Conservation (phyloP, 2,113 vertebrate genomes). For the Carlito syrichta region DNA sequence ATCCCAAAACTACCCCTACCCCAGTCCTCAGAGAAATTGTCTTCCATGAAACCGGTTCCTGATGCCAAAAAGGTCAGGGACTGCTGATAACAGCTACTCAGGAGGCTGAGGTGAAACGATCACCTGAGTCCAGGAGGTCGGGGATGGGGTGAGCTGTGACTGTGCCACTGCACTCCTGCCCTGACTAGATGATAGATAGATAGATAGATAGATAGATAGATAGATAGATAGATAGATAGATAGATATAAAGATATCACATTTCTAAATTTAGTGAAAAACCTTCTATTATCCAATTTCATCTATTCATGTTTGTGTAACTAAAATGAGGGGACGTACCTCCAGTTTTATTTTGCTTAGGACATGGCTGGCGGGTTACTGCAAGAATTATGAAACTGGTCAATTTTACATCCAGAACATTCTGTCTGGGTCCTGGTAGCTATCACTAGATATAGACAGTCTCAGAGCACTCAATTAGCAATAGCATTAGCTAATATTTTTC, state of each 20-base stretch:
- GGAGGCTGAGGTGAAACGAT: too few relatives aligned
- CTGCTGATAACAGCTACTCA: too few relatives aligned
- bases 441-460: background rate
- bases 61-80: too few relatives aligned
- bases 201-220: too few relatives aligned
- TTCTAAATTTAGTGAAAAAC: conserved; percentile 36
- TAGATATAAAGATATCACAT: background rate
- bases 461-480: background rate
- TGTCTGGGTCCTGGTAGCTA: background rate
- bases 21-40: too few relatives aligned
- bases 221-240: too few relatives aligned
- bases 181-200: too few relatives aligned
- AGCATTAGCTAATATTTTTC: background rate
- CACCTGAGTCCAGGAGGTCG: too few relatives aligned
- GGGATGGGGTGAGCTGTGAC: too few relatives aligned
- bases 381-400: background rate
- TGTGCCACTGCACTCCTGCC: too few relatives aligned
- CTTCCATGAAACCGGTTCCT: too few relatives aligned
- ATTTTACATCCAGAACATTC: background rate
- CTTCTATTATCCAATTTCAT: background rate
- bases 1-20: too few relatives aligned
- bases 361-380: background rate
- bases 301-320: background rate
- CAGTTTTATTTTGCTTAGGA: background rate
- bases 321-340: background rate